phyloP scores from a whole-genome alignment of 2,113 vertebrate species.

The Orycteropus afer region DNA sequence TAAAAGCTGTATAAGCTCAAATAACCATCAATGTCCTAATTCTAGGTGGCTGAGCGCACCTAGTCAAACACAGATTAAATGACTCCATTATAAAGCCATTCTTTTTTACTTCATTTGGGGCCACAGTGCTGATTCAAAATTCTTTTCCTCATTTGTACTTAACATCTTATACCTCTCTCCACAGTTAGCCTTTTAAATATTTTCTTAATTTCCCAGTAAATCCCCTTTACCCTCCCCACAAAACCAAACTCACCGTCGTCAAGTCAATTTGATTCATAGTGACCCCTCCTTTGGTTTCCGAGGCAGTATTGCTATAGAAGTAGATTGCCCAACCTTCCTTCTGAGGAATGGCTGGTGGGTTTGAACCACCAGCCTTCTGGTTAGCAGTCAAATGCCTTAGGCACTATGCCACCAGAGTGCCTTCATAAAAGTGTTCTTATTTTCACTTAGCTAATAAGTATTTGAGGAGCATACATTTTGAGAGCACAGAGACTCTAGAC shows the following conservation, averaged over 20 bases:
- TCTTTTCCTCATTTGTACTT: not conserved
- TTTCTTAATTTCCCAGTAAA: not conserved
- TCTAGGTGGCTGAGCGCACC: not conserved
- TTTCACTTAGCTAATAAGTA: not conserved
- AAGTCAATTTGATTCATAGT: too few relatives aligned
- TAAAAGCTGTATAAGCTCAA: not conserved
- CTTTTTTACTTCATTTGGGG: not conserved
- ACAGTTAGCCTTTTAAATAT: not conserved
- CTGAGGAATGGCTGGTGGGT: too few relatives aligned
- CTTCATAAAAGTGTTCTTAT: not conserved
- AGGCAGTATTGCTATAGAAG: too few relatives aligned
- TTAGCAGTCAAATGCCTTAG: too few relatives aligned
- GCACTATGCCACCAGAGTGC: too few relatives aligned
- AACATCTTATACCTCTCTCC: not conserved
- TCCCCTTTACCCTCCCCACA: too few relatives aligned
- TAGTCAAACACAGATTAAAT: not conserved
- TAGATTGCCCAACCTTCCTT: too few relatives aligned
- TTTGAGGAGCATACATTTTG: not conserved
- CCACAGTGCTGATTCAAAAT: not conserved
- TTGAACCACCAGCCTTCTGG: too few relatives aligned
- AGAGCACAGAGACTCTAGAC: not conserved
- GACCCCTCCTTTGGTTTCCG: too few relatives aligned
- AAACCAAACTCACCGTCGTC: too few relatives aligned
- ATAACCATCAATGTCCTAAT: not conserved
- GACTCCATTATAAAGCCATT: not conserved